Percentiles rank a stretch among this genome's conserved stretches.
These are phyloP conservation scores for Silurus meridionalis DNA, from an alignment of 2,113 vertebrate genomes.

Conservation along the genomic window DNA sequence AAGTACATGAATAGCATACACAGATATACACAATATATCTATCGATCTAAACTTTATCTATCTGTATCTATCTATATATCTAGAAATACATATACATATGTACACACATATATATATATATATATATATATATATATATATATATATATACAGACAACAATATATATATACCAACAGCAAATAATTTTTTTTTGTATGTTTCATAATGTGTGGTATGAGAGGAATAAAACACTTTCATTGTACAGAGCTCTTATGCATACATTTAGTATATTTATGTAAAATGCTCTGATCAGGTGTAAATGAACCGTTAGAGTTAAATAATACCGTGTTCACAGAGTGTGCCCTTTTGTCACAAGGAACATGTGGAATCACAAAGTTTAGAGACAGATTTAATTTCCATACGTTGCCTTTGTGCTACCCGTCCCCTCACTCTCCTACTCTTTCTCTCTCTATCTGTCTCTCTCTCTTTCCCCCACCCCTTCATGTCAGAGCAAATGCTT, in stretches of 20 bases:
- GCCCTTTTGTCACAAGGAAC: conserved; percentile 39
- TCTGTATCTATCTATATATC: too few relatives aligned
- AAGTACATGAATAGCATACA: neutral
- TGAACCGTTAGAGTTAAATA: conserved; percentile 13
- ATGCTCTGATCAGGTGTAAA: neutral
- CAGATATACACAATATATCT: too few relatives aligned
- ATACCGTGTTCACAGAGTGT: conserved; percentile 15
- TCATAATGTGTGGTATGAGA: neutral
- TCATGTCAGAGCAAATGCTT: conserved; percentile 57
- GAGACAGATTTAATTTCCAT: conserved; percentile 1
- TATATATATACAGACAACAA: too few relatives aligned
- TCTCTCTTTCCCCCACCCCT: conserved; percentile 26
- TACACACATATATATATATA: too few relatives aligned
- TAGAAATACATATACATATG: too few relatives aligned
- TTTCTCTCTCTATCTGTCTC: conserved; percentile 19
- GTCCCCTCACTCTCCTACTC: conserved; percentile 52
- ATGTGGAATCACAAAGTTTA: too few relatives aligned
- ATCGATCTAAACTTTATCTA: too few relatives aligned
- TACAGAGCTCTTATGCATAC: neutral
- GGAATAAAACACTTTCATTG: neutral
- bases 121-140: too few relatives aligned
- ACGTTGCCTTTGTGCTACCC: conserved; percentile 53
- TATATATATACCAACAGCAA: neutral
- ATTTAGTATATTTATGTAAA: neutral
- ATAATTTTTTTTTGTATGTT: neutral